phyloP scores from a whole-genome alignment of 2,113 vertebrate genomes.

The Spheniscus mendiculus region DNA sequence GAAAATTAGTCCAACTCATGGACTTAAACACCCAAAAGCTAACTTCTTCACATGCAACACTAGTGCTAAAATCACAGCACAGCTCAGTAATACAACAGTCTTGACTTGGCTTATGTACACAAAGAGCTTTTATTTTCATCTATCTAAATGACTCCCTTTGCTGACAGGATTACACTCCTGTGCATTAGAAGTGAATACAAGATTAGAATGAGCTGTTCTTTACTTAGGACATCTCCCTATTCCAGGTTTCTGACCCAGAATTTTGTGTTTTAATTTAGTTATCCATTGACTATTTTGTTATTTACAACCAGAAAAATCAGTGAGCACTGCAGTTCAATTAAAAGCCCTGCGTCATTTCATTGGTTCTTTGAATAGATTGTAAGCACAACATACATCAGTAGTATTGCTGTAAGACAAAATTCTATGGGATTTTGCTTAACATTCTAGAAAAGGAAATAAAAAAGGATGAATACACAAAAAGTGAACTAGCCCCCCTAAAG shows the following conservation, averaged over 20 bases:
- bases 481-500: not conserved
- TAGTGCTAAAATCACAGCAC: not conserved
- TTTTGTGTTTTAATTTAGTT: not conserved
- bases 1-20: not conserved
- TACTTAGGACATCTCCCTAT: not conserved
- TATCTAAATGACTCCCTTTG: not conserved
- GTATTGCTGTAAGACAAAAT: not conserved
- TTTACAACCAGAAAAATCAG: not conserved
- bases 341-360: not conserved
- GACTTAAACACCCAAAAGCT: not conserved
- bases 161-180: not conserved
- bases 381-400: not conserved
- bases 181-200: not conserved
- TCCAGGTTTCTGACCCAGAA: not conserved
- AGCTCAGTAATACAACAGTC: not conserved
- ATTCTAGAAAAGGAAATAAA: not conserved
- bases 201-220: not conserved
- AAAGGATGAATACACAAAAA: not conserved
- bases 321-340: not conserved
- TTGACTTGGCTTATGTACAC: not conserved
- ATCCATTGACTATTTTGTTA: not conserved
- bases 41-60: not conserved
- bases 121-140: not conserved
- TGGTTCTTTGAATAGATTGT: not conserved
- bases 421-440: not conserved